phyloP scores from a whole-genome alignment of 1,140 invertebrate genomes.

The Arctopsyche grandis region DNA sequence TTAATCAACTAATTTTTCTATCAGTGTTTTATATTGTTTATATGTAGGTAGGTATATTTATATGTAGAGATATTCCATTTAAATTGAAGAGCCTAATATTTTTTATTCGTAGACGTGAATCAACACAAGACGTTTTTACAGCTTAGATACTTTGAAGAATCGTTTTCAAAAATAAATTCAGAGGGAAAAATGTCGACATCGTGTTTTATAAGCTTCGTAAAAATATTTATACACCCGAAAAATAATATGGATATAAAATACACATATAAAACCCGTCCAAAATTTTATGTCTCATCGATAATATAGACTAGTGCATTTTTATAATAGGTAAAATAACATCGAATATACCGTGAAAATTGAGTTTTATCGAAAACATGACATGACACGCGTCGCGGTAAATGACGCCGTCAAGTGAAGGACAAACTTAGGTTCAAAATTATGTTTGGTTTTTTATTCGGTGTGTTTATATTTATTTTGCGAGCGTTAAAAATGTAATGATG shows the following conservation, averaged over 20 bases:
- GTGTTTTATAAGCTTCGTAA: neutral
- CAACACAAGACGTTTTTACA: neutral
- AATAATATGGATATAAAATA: too few species aligned
- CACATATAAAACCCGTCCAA: neutral
- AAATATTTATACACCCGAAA: constrained; percentile 2
- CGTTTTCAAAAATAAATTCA: neutral
- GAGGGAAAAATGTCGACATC: neutral
- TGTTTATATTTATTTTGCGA: too few species aligned
- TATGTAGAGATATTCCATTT: too few species aligned
- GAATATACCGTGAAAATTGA: too few species aligned
- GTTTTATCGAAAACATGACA: too few species aligned
- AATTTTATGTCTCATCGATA: neutral
- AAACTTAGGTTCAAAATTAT: neutral
- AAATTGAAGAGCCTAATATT: neutral
- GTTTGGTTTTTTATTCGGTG: neutral
- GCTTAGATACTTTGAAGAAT: neutral
- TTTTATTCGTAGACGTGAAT: neutral
- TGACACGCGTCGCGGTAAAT: too few species aligned
- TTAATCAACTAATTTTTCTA: too few species aligned
- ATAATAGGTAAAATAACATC: neutral
- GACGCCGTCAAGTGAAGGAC: neutral
- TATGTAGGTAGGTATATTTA: too few species aligned
- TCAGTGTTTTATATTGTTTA: too few species aligned
- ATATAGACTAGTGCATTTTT: neutral
- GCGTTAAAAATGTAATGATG: too few species aligned